A percentile compares a stretch with the other conserved stretches of the same genome.
Evolutionary conservation across 2,797 vertebrate genomes (phyloP).

Genomic region (Channa striata): DNA sequence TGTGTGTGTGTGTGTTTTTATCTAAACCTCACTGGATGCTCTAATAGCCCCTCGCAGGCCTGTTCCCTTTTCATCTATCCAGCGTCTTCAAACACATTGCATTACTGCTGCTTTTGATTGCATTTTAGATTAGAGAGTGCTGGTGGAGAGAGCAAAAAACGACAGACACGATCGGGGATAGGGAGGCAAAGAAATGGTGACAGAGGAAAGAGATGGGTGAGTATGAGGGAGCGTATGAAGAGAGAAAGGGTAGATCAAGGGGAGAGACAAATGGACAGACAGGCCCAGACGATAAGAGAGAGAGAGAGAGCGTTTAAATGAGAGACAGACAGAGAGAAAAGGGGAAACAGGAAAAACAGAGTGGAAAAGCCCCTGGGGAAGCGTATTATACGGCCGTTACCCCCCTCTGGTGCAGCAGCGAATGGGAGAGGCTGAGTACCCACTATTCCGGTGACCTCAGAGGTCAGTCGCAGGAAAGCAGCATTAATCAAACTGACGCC

Average conservation of each 20-base stretch:
- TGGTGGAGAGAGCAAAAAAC: conserved; percentile 50
- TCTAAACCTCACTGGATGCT: conserved; percentile 51
- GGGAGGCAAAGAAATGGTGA: conserved; percentile 35
- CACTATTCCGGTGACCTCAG: conserved; percentile 80
- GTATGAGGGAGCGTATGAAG: conserved; percentile 32
- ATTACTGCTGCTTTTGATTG: conserved; percentile 77
- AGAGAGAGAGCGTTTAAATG: conserved; percentile 35
- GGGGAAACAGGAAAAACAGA: conserved; percentile 42
- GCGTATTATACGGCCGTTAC: conserved; percentile 75
- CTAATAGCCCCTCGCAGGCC: conserved; percentile 60
- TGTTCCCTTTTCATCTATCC: conserved; percentile 41
- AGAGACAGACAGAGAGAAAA: conserved; percentile 42
- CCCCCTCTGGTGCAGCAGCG: conserved; percentile 62
- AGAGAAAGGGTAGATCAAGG: conserved; percentile 66
- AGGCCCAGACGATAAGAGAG: conserved; percentile 36
- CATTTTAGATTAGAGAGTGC: conserved; percentile 77
- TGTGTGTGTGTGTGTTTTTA: conserved; percentile 53
- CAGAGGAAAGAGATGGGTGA: conserved; percentile 52
- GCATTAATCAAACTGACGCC: conserved; percentile 81
- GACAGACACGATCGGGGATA: conserved; percentile 31
- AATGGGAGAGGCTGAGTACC: conserved; percentile 72
- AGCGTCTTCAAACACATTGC: conserved; percentile 67
- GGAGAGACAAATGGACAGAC: conserved; percentile 48
- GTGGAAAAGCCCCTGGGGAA: conserved; percentile 66
- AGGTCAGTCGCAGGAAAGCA: conserved; percentile 81